These are phyloP conservation scores for Orius insidiosus DNA, from an alignment of 1,140 invertebrate genomes.

Conservation along the genomic window DNA sequence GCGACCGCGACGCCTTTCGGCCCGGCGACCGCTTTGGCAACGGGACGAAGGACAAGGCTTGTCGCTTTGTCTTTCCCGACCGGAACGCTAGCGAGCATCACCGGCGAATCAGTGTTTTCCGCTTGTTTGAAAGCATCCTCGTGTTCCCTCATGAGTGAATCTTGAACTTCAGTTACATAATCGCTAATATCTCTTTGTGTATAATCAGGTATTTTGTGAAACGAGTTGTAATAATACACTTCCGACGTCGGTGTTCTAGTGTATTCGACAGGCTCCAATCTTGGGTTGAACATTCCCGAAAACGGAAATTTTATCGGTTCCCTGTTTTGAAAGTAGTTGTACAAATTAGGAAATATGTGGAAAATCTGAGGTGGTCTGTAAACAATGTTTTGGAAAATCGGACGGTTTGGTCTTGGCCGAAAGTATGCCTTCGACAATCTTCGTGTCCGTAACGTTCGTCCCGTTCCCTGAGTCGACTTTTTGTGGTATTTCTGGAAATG, in stretches of 20 bases:
- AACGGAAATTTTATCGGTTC: background rate
- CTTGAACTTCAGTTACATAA: constrained; percentile 5
- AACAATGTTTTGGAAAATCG: background rate
- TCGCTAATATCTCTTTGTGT: constrained; percentile 1
- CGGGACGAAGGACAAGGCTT: constrained; percentile 38
- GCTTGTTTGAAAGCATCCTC: background rate
- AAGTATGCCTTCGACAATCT: constrained; percentile 3
- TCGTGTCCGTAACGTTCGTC: background rate
- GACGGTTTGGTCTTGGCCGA: constrained; percentile 2
- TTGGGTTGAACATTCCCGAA: background rate
- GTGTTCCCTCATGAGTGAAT: constrained; percentile 1
- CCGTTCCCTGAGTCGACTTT: background rate
- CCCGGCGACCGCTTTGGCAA: constrained; percentile 40
- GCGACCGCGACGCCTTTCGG: constrained; percentile 44
- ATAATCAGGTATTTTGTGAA: background rate
- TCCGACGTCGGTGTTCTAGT: constrained; percentile 5
- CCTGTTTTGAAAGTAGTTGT: constrained; percentile 3
- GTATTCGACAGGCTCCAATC: constrained; percentile 1
- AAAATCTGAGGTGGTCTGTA: background rate
- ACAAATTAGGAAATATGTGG: background rate
- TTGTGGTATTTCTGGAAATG: background rate
- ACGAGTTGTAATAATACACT: constrained; percentile 7
- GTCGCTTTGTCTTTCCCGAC: constrained; percentile 19
- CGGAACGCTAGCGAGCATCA: background rate
- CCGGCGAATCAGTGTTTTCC: background rate